A percentile compares a stretch with the other conserved stretches of the same genome.
phyloP scores from a whole-genome alignment of 2,888 invertebrate genomes.

The Scrobipalpa atriplicella region DNA sequence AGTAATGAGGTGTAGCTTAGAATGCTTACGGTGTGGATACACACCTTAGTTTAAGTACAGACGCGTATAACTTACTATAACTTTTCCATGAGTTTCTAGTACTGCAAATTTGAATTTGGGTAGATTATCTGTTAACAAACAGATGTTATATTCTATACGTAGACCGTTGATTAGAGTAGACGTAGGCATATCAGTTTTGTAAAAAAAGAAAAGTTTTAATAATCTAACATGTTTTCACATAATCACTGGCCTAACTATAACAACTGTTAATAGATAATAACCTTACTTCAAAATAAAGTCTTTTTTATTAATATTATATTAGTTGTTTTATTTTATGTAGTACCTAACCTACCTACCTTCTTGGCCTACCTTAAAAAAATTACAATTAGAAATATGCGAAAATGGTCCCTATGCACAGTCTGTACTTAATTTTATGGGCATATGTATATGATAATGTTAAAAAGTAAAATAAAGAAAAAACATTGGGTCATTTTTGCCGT shows the following conservation, averaged over 20 bases:
- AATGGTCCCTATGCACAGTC: too few species aligned
- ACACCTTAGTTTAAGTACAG: neutral
- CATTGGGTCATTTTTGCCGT: too few species aligned
- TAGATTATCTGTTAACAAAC: conserved; percentile 79
- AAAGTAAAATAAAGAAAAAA: too few species aligned
- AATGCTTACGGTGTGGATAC: neutral
- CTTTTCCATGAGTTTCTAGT: conserved; percentile 4
- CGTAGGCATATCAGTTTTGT: conserved; percentile 75
- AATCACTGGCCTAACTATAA: conserved; percentile 77
- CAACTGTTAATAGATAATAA: conserved; percentile 82
- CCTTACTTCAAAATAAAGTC: conserved; percentile 81
- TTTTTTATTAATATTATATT: conserved; percentile 53
- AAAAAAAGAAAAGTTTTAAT: conserved; percentile 73
- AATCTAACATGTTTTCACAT: conserved; percentile 64
- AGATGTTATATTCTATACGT: conserved; percentile 38
- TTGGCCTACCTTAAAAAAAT: too few species aligned
- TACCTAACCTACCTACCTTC: conserved; percentile 33
- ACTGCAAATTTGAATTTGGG: conserved; percentile 71
- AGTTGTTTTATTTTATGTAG: conserved; percentile 32
- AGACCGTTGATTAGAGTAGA: conserved; percentile 36
- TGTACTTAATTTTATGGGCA: too few species aligned
- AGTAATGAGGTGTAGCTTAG: too few species aligned
- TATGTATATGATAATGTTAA: too few species aligned
- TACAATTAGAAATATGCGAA: too few species aligned
- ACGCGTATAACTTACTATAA: neutral